Evolutionary conservation across 2,797 vertebrate species (phyloP), one percentile per base, ranked within the genome.

Genomic region (Coracias cyanogaster): DNA sequence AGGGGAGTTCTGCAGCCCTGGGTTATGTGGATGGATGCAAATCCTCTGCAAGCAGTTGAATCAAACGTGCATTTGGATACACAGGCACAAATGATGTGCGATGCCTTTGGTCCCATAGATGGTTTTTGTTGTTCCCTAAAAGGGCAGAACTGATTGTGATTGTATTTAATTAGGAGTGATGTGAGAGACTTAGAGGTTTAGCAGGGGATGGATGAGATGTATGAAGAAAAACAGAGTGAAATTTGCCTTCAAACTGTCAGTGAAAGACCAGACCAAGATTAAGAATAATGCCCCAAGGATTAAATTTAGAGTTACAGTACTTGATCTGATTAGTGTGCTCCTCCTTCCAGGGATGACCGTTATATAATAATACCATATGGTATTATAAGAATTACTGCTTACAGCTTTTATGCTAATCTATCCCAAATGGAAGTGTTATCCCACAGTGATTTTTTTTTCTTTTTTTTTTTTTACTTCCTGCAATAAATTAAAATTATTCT

Each of bases 1-100:
- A 2, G 81, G 94, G 94, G 52, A 54, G 61, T 81, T 72, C 52
- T 54, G 0, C 62, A 93, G 89, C 91, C 74, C 35, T 81, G 52
- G 65, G 89, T 94, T 91, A 33, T 69, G 62, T 72, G 77, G 55
- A 86, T 78, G 69, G 67, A 82, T 95, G 86, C 62, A 90, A 90
- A 96, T 82, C 39, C 49, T 93, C 70, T 49, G n/a, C 78, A 51
- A 84, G 51, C 66, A 65, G 43, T 82, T 79, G 55, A 86, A 58
- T 86, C 82, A 48, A 78, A 80, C 24, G 5, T 35, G 33, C 7
- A 1, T 81, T 86, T 67, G 72, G 77, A 84, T 80, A 39, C 28
- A 20, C 21, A 51, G n/a, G 31, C 79, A 62, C n/a, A 48, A 74
- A 48, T 58, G 19, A 85, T 52, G 29, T 66, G 10, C 60, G 3